Percentiles rank a stretch among this genome's conserved stretches.
These are phyloP conservation scores for Ormyrus rosae DNA, from an alignment of 2,888 invertebrate genomes.

Conservation along the genomic window DNA sequence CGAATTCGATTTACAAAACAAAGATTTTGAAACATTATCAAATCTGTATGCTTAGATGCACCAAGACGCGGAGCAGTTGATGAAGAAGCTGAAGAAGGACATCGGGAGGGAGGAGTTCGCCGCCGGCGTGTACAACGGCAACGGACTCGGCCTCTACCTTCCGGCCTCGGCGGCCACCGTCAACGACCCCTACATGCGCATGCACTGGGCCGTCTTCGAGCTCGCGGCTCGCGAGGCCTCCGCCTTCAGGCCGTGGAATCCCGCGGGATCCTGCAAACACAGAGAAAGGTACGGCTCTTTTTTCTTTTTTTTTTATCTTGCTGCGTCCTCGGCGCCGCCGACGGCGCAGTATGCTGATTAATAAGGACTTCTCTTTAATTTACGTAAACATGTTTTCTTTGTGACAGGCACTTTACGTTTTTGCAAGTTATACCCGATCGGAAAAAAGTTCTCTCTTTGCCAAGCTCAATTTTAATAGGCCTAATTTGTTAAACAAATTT, in stretches of 20 bases:
- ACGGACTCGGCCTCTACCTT: conserved; percentile 72
- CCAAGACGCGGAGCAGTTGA: conserved; percentile 70
- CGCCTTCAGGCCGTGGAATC: conserved; percentile 75
- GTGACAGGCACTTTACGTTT: no score
- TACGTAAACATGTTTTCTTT: no score
- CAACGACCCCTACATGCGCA: conserved; percentile 71
- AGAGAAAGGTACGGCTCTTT: conserved; percentile 71
- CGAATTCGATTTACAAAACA: no score
- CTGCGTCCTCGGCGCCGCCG: neutral
- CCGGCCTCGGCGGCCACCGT: conserved; percentile 66
- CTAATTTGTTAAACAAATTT: no score
- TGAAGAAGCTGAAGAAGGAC: conserved; percentile 72
- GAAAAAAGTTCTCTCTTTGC: no score
- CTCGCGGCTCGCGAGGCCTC: conserved; percentile 73
- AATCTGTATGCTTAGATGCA: conserved; percentile 62
- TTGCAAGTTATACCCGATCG: no score
- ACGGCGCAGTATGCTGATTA: neutral
- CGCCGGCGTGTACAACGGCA: conserved; percentile 67
- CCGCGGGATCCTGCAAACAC: conserved; percentile 72
- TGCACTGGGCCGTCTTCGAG: conserved; percentile 74
- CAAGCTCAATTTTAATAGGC: no score
- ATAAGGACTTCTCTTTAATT: no score
- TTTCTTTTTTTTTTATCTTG: neutral
- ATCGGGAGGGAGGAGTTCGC: conserved; percentile 70
- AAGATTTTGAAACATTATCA: no score